Percentiles rank a stretch among this genome's conserved stretches.
These are phyloP conservation scores for Polypterus senegalus DNA, from an alignment of 2,113 vertebrate genomes.

Conservation along the genomic window DNA sequence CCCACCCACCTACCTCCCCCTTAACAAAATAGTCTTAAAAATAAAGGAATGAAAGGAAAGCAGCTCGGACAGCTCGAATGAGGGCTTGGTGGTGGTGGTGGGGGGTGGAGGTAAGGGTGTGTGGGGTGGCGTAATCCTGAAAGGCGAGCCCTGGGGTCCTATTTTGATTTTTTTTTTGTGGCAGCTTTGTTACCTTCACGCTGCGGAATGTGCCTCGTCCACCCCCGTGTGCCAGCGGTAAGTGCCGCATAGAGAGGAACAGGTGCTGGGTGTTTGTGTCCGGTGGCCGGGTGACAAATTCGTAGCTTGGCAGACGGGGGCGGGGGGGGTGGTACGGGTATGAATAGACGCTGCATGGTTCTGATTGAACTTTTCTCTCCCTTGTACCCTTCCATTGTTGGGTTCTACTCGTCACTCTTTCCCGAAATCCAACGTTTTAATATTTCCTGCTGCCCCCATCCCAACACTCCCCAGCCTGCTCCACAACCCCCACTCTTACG, in stretches of 20 bases:
- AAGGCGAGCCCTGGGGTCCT: not conserved
- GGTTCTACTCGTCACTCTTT: too few species aligned
- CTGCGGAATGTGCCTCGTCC: not conserved
- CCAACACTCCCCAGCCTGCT: too few species aligned
- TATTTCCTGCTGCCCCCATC: too few species aligned
- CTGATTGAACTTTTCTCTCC: too few species aligned
- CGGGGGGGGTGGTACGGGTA: not conserved
- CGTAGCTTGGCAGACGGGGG: not conserved
- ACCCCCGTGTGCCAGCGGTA: not conserved
- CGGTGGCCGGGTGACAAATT: too few species aligned
- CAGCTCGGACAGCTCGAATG: not conserved
- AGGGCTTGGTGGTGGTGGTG: constrained; percentile 17
- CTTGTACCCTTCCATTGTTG: too few species aligned
- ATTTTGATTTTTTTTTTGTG: not conserved
- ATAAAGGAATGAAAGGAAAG: not conserved
- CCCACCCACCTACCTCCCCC: too few species aligned
- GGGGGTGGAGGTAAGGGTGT: not conserved
- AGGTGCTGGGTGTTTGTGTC: too few species aligned
- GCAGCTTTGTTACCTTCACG: not conserved
- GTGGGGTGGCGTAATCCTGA: not conserved
- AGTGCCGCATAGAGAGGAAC: not conserved
- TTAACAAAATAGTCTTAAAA: not conserved
- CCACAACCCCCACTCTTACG: too few species aligned
- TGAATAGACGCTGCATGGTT: too few species aligned
- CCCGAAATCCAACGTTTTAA: too few species aligned